Evolutionary conservation across 2,113 vertebrate species (phyloP), one percentile per base, ranked within the genome.

Genomic region (Trochalopteron elliotii): DNA sequence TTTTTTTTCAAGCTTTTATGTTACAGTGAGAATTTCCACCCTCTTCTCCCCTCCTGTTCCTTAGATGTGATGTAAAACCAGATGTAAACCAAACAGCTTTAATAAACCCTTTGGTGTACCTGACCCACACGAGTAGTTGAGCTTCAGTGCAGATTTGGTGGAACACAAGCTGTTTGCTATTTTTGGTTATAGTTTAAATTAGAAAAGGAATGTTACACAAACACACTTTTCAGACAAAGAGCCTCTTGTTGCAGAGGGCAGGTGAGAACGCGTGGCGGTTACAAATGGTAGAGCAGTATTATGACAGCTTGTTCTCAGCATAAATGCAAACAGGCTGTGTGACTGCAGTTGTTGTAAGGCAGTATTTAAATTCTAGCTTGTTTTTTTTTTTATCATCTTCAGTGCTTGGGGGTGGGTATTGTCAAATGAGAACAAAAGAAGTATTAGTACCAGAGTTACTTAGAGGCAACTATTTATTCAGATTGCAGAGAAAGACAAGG

Each of bases 161-260:
- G 81, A 79, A 31, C 25, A 23, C 37, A 83, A 64, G 31, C 35
- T 19, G 8, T 45, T 86, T 92, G 52, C 76, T 91, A 19, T 75
- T 91, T 93, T 91, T 84, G 61, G 30, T 67, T 91, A 47, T 47
- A 87, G 77, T 64, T 91, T 87, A 82, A 96, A 71, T 89, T 92
- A 65, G 92, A 83, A 47, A 89, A 80, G 28, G 65, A 96, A 75
- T 49, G 65, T 76, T 93, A 80, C 44, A 47, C 80, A 97, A 96
- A 80, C 69, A 75, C 27, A 15, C 61, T 50, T 61, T 90, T 96
- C 53, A 84, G 80, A 96, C 94, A 97, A 95, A 97, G 94, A 81
- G 40, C 33, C 72, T 89, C 72, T 96, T 94, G 83, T 97, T 95
- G 67, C 57, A 69, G 65, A 60, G 50, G 93, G 61, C 95, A 96